These are phyloP conservation scores for Lacanobia wlatinum DNA, from an alignment of 2,888 invertebrate species.

Conservation along the genomic window DNA sequence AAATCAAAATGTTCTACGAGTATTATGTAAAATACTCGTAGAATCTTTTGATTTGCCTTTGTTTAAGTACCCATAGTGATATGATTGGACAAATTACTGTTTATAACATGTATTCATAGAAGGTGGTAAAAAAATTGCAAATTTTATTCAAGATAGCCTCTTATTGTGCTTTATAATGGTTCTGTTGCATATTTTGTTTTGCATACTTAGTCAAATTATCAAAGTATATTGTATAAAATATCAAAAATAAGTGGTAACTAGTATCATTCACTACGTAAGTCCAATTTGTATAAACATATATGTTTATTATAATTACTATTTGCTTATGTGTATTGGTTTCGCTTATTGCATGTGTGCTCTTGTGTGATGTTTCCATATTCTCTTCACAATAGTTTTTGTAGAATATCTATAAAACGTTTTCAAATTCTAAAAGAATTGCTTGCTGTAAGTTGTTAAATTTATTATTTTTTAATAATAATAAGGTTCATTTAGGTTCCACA, in stretches of 20 bases:
- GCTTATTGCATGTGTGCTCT: conserved; percentile 50
- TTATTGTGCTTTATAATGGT: neutral
- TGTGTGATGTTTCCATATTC: conserved; percentile 24
- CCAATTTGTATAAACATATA: conserved; percentile 11
- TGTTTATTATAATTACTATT: neutral
- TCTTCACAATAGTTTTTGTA: conserved; percentile 29
- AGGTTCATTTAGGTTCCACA: neutral
- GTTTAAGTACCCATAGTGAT: conserved; percentile 14
- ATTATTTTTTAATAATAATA: neutral
- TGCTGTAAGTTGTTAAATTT: conserved; percentile 1
- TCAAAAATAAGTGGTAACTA: conserved; percentile 27
- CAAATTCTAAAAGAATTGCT: conserved; percentile 16
- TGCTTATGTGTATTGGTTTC: conserved; percentile 23
- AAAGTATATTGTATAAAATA: neutral
- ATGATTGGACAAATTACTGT: conserved; percentile 32
- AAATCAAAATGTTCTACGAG: too few relatives aligned
- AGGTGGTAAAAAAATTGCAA: neutral
- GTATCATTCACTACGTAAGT: neutral
- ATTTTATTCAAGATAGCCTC: neutral
- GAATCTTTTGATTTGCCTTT: conserved; percentile 32
- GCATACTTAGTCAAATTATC: neutral
- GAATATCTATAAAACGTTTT: conserved; percentile 9
- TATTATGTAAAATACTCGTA: neutral
- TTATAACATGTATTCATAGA: conserved; percentile 15
- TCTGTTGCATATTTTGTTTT: neutral